Evolutionary conservation across 2,888 invertebrate genomes (phyloP), one percentile per base, ranked within the genome.

Genomic region (Neoaliturus tenellus): DNA sequence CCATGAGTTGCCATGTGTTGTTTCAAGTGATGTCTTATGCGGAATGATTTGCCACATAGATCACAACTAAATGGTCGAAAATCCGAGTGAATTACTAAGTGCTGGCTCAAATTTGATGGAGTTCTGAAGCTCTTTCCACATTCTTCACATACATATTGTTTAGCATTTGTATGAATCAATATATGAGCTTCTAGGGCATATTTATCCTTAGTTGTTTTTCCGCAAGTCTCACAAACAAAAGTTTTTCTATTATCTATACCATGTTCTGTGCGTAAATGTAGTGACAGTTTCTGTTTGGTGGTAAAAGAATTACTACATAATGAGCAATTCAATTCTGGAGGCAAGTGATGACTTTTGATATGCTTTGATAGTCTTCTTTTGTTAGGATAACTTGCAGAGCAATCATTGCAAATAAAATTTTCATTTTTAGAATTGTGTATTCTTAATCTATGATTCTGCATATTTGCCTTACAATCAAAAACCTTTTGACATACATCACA

Each of bases 1-100:
- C 67, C 67, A 28, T 67, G 67, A 14, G 28, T 28, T 28, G 28
- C 67, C 67, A 67, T 67, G 67, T 67, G 67, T 17, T 67, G 67
- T 67, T 28, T 67, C 67, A n/a, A n/a, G n/a, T n/a, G n/a, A n/a
- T n/a, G n/a, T n/a, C n/a, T n/a, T n/a, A n/a, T n/a, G n/a, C n/a
- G n/a, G n/a, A n/a, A n/a, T n/a, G n/a, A n/a, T n/a, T n/a, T n/a
- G n/a, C n/a, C n/a, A n/a, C n/a, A n/a, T n/a, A n/a, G n/a, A n/a
- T n/a, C n/a, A n/a, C n/a, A n/a, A n/a, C n/a, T n/a, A n/a, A n/a
- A n/a, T n/a, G 67, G 67, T 8, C 67, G 23, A 28, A 17, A 6
- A 28, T 67, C 67, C 10, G 67, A 67, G 31, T 67, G 67, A 17
- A 25, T 28, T 14, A 5, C 6, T 8, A 28, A 28, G 67, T 67